Percentiles rank a stretch among this genome's conserved stretches.
These are phyloP conservation scores for Aphrocallistes beatrix DNA, from an alignment of 37 sponge, comb jelly and placozoan genomes.

Conservation along the genomic window DNA sequence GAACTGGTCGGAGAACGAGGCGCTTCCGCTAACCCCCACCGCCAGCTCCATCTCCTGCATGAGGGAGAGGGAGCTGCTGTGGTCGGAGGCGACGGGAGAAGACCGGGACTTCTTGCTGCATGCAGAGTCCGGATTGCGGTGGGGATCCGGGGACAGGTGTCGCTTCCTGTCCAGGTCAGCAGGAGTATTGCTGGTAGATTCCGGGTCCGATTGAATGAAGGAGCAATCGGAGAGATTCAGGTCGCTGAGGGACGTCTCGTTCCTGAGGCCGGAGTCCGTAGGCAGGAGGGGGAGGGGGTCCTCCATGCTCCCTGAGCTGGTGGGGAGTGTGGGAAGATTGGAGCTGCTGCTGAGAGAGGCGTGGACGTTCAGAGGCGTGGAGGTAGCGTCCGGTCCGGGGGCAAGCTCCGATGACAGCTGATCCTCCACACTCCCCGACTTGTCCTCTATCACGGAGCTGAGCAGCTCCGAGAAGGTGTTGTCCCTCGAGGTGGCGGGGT, in stretches of 20 bases:
- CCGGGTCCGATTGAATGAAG: not conserved
- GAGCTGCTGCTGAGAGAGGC: not conserved
- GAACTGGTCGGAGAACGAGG: slow-evolving; percentile 2
- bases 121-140: not conserved
- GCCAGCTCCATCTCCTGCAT: not conserved
- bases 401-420: not conserved
- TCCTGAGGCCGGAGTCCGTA: not conserved
- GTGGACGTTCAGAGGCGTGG: not conserved
- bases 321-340: not conserved
- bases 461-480: not conserved
- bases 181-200: not conserved
- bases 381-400: not conserved
- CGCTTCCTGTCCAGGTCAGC: not conserved
- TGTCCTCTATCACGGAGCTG: slow-evolving; percentile 10
- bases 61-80: not conserved
- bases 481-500: not conserved
- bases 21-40: not conserved
- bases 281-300: not conserved
- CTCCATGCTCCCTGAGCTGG: not conserved
- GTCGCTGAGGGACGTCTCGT: not conserved
- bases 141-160: not conserved
- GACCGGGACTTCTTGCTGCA: not conserved
- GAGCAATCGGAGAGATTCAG: not conserved
- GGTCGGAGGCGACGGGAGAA: not conserved
- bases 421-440: not conserved